Conservation (phyloP, 2,888 invertebrate genomes). For the Pristionchus entomophagus region DNA sequence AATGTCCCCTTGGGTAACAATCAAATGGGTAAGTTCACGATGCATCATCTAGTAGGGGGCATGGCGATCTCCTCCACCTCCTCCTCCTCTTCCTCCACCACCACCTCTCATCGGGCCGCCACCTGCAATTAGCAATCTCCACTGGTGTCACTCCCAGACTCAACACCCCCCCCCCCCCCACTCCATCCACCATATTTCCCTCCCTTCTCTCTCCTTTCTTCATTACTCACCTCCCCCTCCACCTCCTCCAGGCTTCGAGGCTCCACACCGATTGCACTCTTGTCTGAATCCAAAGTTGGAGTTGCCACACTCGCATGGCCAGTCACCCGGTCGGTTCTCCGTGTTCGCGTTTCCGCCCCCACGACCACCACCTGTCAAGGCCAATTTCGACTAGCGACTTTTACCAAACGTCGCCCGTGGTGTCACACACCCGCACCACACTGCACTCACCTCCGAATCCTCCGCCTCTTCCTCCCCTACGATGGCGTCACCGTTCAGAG, state of each 20-base stretch:
- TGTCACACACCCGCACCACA: conserved; percentile 42
- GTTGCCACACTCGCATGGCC: conserved; percentile 72
- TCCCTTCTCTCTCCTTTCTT: no score
- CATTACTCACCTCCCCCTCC: no score
- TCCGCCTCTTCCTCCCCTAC: conserved; percentile 35
- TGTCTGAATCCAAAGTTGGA: conserved; percentile 72
- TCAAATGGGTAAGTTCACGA: not conserved
- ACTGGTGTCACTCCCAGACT: no score
- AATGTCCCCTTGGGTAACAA: conserved; percentile 41
- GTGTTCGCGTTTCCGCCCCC: conserved; percentile 60
- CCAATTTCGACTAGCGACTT: not conserved
- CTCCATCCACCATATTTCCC: no score
- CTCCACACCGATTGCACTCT: conserved; percentile 63
- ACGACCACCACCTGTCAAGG: no score
- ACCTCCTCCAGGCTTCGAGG: conserved; percentile 46
- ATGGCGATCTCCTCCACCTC: conserved; percentile 40
- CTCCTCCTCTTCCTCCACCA: conserved; percentile 21
- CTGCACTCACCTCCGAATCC: conserved; percentile 50
- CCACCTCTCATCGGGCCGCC: conserved; percentile 43
- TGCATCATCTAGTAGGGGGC: conserved; percentile 17
- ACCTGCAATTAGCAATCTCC: not conserved
- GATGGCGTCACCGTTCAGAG: no score
- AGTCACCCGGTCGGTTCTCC: conserved; percentile 69
- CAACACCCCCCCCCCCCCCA: no score
- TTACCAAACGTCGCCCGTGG: conserved; percentile 45